Base-by-base conservation (phyloP, 2,888 invertebrate species). In the Odontomyia ornata region DNA sequence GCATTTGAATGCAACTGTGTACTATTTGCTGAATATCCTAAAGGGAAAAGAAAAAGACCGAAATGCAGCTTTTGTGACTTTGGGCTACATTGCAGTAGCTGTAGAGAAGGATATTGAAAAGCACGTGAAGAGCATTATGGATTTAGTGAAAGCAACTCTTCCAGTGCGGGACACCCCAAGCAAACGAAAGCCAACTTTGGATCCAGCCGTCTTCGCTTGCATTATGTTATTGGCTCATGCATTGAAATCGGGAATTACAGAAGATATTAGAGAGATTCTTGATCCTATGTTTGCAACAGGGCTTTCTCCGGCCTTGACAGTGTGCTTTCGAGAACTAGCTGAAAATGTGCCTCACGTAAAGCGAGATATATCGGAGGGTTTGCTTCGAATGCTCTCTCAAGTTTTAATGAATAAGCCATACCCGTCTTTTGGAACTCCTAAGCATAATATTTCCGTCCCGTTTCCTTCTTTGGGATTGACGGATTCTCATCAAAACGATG, bases 231-330 rank as follows among this genome's bases (percentile, higher is more conserved):
- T 99, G 7, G 95, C 95, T 0, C 92, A 95, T 85, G 95, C 98
- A 0, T 93, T 97, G 0, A 93, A 93, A 80, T 91, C 92, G 27
- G 89, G 91, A 43, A 93, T 96, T 15, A 90, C 92, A 7, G 87
- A 88, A 80, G 95, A 96, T 81, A 93, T 98, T 3, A 91, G 91
- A 77, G 94, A 95, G 77, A 89, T 98, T 57, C 87, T 99, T 30
- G 97, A 97, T 80, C 92, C 94, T 64, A 97, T 99, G 95, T 91
- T 98, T 84, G 93, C 94, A 0, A 95, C 96, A 5, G 97, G 98
- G 0, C 89, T 99, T 0, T 95, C 96, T 81, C 93, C 95, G 11
- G 93, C 97, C 0, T 88, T 99, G 77, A 98, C 98, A 0, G 94
- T 96, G 47, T 95, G 97, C 76, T 88, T 99, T 30, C 91, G 95